Percentiles rank a stretch among this genome's conserved stretches.
These are phyloP conservation scores for Gastracanthus pulcherrimus DNA, from an alignment of 2,888 invertebrate genomes.

Conservation along the genomic window DNA sequence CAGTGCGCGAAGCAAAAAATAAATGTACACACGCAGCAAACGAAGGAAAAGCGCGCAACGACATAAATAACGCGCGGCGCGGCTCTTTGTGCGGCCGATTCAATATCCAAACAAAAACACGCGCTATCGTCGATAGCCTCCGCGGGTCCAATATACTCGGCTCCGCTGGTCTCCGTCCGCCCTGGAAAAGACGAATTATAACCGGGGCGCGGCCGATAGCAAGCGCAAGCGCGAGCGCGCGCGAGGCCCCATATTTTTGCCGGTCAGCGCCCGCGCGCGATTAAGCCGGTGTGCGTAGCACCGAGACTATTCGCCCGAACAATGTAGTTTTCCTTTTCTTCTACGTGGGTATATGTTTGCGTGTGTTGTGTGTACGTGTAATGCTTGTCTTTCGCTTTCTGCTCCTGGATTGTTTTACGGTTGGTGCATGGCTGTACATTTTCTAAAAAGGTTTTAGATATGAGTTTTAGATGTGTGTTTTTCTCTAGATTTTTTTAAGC, in stretches of 20 bases:
- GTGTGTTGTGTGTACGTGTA: no score
- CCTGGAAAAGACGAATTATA: constrained; percentile 51
- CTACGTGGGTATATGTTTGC: no score
- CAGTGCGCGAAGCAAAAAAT: not conserved
- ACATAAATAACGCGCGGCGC: constrained; percentile 55
- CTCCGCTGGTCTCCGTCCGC: not conserved
- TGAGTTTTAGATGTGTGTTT: no score
- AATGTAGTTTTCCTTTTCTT: no score
- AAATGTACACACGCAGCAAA: not conserved
- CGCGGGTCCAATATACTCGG: not conserved
- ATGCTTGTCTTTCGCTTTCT: no score
- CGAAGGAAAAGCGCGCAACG: constrained; percentile 32
- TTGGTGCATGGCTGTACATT: no score
- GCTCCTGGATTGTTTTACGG: no score
- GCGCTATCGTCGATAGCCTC: constrained; percentile 30
- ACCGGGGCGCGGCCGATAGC: constrained; percentile 31
- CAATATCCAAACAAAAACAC: constrained; percentile 50
- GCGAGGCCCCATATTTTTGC: constrained; percentile 53
- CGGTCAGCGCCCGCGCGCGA: constrained; percentile 60
- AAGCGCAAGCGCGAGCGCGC: no score
- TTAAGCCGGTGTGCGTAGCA: constrained; percentile 54
- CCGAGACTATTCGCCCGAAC: no score
- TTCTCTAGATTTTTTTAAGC: no score
- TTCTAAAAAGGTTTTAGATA: no score
- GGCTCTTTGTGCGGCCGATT: constrained; percentile 30